Percentiles rank a stretch among this genome's conserved stretches.
These are phyloP conservation scores for Heliconius hortense DNA, from an alignment of 2,888 invertebrate genomes.

Conservation along the genomic window DNA sequence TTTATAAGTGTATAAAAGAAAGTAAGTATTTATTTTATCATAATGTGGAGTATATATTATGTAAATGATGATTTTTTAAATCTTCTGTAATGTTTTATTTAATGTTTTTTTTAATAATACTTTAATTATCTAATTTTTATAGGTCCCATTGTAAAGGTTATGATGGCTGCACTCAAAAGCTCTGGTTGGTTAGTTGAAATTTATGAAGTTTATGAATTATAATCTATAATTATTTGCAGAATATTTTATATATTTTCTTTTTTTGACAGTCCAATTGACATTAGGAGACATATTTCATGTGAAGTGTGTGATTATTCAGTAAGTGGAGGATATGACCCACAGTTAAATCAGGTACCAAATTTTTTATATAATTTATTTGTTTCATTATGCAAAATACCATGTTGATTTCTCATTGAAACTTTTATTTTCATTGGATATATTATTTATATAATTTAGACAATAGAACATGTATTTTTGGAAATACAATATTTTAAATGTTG, in stretches of 20 bases:
- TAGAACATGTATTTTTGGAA: too few species aligned
- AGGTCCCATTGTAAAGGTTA: conserved; percentile 90
- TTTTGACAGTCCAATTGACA: conserved; percentile 87
- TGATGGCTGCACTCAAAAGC: conserved; percentile 91
- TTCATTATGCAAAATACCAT: too few species aligned
- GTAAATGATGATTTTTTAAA: not conserved
- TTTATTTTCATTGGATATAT: too few species aligned
- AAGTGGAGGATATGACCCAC: conserved; percentile 95
- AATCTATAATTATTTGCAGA: conserved; percentile 17
- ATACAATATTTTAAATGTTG: too few species aligned
- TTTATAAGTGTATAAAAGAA: conserved; percentile 87
- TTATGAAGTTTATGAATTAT: conserved; percentile 24
- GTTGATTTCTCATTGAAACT: too few species aligned
- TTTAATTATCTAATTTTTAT: conserved; percentile 41
- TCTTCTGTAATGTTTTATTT: not conserved
- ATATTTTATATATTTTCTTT: conserved; percentile 29
- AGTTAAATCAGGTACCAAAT: conserved; percentile 85
- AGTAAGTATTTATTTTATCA: conserved; percentile 72
- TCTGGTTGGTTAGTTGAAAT: conserved; percentile 86
- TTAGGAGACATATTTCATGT: conserved; percentile 94
- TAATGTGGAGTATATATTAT: not conserved
- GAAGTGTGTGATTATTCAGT: conserved; percentile 93
- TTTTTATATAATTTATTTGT: not conserved
- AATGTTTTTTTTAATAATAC: not conserved
- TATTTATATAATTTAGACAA: too few species aligned